Conservation (phyloP, 2,888 invertebrate species). For the Drosophila neonasuta region DNA sequence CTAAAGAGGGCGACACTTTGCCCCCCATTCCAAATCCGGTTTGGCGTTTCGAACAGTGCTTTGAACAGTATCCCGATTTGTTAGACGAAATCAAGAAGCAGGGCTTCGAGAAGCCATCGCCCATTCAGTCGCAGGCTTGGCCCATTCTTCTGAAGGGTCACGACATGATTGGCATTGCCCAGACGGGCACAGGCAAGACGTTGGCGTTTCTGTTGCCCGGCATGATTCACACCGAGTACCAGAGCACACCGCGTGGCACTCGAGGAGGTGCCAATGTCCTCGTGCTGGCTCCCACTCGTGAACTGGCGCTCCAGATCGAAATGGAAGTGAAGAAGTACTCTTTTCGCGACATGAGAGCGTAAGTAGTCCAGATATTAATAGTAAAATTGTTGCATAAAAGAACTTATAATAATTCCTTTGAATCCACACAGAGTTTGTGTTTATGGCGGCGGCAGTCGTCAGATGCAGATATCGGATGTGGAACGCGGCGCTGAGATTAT, state of each 20-base stretch:
- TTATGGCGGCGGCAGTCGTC: slow-evolving; percentile 94
- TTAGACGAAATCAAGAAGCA: slow-evolving; percentile 90
- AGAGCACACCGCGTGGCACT: slow-evolving; percentile 87
- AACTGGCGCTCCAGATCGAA: slow-evolving; percentile 96
- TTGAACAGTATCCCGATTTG: slow-evolving; percentile 91
- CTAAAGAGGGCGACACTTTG: slow-evolving; percentile 80
- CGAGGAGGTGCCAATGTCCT: slow-evolving; percentile 93
- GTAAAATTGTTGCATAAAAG: no score
- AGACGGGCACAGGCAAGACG: slow-evolving; percentile 97
- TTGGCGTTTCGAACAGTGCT: slow-evolving; percentile 91
- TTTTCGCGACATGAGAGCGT: slow-evolving; percentile 93
- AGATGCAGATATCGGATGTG: slow-evolving; percentile 89
- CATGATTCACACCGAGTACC: slow-evolving; percentile 95
- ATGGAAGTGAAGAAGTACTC: slow-evolving; percentile 94
- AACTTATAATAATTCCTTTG: neutral
- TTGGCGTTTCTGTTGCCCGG: slow-evolving; percentile 96
- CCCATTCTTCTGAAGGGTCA: slow-evolving; percentile 94
- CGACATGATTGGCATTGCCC: slow-evolving; percentile 98
- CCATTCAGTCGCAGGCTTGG: slow-evolving; percentile 97
- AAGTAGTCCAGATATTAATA: slow-evolving; percentile 67
- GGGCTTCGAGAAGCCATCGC: slow-evolving; percentile 91
- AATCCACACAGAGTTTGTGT: slow-evolving; percentile 88
- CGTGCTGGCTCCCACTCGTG: slow-evolving; percentile 95
- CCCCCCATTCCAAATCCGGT: slow-evolving; percentile 81
- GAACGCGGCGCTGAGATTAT: slow-evolving; percentile 94